Conservation (phyloP, 2,888 invertebrate genomes). For the Lysandra coridon region DNA sequence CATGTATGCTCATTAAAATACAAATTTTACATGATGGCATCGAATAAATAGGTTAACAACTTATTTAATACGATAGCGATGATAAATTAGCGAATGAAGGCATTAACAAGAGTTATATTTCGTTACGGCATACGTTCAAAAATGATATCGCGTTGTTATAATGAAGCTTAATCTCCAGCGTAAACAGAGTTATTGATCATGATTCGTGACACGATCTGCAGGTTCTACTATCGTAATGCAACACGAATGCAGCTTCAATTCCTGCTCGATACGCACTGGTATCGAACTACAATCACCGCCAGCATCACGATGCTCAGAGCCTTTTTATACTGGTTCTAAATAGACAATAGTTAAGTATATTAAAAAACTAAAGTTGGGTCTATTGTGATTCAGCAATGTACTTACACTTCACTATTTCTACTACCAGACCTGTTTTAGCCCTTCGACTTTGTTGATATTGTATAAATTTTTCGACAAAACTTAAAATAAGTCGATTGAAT, state of each 20-base stretch:
- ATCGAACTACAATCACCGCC: no score
- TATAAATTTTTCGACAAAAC: not conserved
- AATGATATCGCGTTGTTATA: slow-evolving; percentile 42
- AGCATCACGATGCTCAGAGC: no score
- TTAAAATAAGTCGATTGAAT: not conserved
- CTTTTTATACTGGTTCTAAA: no score
- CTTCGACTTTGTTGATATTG: no score
- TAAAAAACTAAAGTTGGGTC: no score
- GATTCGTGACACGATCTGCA: slow-evolving; percentile 47
- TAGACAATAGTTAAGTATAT: no score
- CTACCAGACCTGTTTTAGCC: no score
- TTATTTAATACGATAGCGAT: slow-evolving; percentile 9
- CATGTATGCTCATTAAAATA: not conserved
- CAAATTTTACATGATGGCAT: not conserved
- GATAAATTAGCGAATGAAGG: slow-evolving; percentile 19
- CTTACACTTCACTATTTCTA: no score
- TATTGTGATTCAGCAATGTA: no score
- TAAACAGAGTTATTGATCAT: slow-evolving; percentile 58
- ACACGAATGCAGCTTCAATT: not conserved
- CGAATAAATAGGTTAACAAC: slow-evolving; percentile 22
- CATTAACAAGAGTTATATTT: slow-evolving; percentile 24
- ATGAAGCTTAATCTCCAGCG: slow-evolving; percentile 45
- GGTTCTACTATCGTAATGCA: not conserved
- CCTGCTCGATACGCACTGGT: no score
- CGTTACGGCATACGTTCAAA: slow-evolving; percentile 32